Evolutionary conservation across 2,888 invertebrate species (phyloP), one percentile per base, ranked within the genome.

Genomic region (Galeruca laticollis): DNA sequence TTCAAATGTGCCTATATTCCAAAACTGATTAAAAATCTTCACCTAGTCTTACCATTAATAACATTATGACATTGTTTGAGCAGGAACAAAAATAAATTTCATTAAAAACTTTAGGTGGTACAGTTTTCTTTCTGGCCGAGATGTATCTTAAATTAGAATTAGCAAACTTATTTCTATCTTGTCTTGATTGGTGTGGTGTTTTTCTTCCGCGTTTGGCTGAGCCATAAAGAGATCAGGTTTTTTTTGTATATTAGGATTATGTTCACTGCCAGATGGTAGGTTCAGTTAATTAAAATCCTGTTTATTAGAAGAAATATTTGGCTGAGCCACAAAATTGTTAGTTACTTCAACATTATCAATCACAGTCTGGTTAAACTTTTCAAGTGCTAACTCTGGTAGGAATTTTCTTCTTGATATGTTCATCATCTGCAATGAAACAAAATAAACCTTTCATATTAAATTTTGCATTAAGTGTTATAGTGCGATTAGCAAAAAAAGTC

Each of bases 141-240:
- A 61, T 35, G 18, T 68, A 56, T 15, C 59, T 60, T 18, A 47
- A 2, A 15, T 61, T 67, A n/a, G 21, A 18, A 52, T 67, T 60
- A 15, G 60, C 52, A n/a, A 15, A 37, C 26, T 26, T 67, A n/a
- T 54, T 67, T 67, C 60, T 31, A 26, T 67, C 31, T 51, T 60
- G 13, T 49, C 49, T 57, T 26, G n/a, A 40, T n/a, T n/a, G n/a
- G n/a, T n/a, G n/a, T n/a, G n/a, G n/a, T n/a, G n/a, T n/a, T n/a
- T n/a, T n/a, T n/a, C n/a, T n/a, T n/a, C n/a, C 40, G 51, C 18
- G 51, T 35, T 33, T 31, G 10, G 20, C 15, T 61, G 10, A 61
- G 31, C n/a, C 1, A 31, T n/a, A n/a, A 43, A 2, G 33, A 13
- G 31, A 33, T 33, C 6, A n/a, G n/a, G n/a, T 31, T 56, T 18